Evolutionary conservation across 2,113 vertebrate species (phyloP), one percentile per base, ranked within the genome.

Genomic region (Elephas maximus): DNA sequence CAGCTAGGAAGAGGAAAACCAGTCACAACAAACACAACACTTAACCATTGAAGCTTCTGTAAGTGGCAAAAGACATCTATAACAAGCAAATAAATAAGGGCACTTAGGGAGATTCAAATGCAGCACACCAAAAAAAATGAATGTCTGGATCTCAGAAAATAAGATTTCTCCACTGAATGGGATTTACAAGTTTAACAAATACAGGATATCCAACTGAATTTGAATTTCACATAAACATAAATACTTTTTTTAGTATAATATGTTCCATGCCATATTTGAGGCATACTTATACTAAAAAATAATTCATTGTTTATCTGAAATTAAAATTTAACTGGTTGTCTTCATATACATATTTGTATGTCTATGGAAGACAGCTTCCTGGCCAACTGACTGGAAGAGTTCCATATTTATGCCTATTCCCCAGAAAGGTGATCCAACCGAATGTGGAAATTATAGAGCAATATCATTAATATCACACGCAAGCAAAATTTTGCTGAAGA

Each of bases 161-260:
- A 51, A 9, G 8, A 44, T 48, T 73, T 94, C 44, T 65, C 23
- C n/a, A 79, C 6, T 88, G 37, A 92, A 8, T 14, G n/a, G 3
- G 6, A 28, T 45, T 88, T 67, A 12, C n/a, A 88, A 26, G 77
- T 91, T 81, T 82, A 41, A 24, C 21, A 45, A 44, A 71, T 78
- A 74, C 12, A 37, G 18, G 23, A 60, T 53, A 30, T 4, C 10
- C 41, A 69, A 60, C 33, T 91, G 78, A 48, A 53, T 48, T 41
- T 41, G 21, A 94, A 63, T 88, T 74, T 79, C 74, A 74, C 28
- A 96, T 48, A 76, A 77, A 83, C 21, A 92, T 60, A 63, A 60
- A 79, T 37, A 62, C 45, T 73, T 24, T 92, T 28, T 41, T 84
- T 73, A 92, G 12, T 37, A 51, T 48, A 45, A 30, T 65, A 67